Base-by-base conservation (phyloP, 2,113 vertebrate species). In the Oreotrochilus melanogaster region DNA sequence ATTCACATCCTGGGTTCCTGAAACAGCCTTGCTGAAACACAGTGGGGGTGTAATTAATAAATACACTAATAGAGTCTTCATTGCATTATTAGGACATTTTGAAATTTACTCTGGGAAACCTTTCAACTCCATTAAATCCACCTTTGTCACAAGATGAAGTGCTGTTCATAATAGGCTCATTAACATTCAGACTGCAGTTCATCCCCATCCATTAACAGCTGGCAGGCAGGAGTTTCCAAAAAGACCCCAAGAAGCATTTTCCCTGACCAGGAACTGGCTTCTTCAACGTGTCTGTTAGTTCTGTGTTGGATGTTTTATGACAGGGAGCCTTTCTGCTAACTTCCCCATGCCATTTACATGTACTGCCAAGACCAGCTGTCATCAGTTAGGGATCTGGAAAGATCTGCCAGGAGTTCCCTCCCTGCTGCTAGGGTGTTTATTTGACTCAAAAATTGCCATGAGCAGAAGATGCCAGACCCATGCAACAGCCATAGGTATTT, bases 101-200 rank as follows among this genome's bases (percentile, higher is more conserved):
- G 87, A 93, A 95, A 97, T 96, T 95, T 97, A 97, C 95, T 97
- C 91, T 95, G 79, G 88, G 92, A 97, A 97, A 96, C 92, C 93
- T 97, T 96, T 97, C 91, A 93, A 86, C 92, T 93, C 94, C 82
- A 95, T 97, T 96, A 97, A 97, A 96, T 95, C 73, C 87, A 96
- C 97, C 95, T 97, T 96, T 97, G 96, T 96, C 97, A 96, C 82
- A 96, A 95, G 95, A 96, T 91, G 78, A 96, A 97, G 76, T 93
- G 87, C 79, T 8, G 54, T 84, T 97, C 92, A 92, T 96, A 97
- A 96, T 91, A 93, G 78, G 61, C 85, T 96, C 92, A 96, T 97
- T 96, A 97, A 95, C 93, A 96, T 96, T 95, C 91, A 83, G 86
- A 58, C 69, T 66, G 91, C 86, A 86, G 78, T 95, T 83, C 73